Conservation (phyloP, 2,888 invertebrate genomes). For the Colostygia pectinataria region DNA sequence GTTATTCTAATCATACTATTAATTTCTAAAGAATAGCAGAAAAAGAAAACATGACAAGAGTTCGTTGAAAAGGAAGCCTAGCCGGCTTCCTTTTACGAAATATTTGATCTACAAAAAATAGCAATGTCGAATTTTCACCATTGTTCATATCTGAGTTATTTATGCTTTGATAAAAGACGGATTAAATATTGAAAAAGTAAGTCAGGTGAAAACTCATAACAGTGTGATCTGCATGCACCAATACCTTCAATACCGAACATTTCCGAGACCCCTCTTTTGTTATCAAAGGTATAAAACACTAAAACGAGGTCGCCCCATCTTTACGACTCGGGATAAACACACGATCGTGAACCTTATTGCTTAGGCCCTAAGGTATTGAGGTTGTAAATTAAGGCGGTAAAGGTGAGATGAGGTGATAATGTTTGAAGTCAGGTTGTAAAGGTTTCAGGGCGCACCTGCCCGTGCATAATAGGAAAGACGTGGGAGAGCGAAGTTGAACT, state of each 20-base stretch:
- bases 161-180: too few species aligned
- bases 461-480: constrained; percentile 29
- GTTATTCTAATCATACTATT: too few species aligned
- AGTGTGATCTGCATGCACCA: constrained; percentile 3
- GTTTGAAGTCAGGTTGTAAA: constrained; percentile 29
- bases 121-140: too few species aligned
- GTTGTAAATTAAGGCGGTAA: constrained; percentile 21
- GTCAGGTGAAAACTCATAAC: too few species aligned
- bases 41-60: too few species aligned
- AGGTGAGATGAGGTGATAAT: constrained; percentile 35
- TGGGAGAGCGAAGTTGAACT: constrained; percentile 18
- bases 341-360: constrained; percentile 34
- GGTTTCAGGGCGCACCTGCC: constrained; percentile 27
- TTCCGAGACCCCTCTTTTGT: constrained; percentile 23
- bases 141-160: too few species aligned
- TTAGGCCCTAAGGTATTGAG: constrained; percentile 10
- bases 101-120: too few species aligned
- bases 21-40: too few species aligned
- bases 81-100: too few species aligned
- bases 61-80: too few species aligned
- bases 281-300: constrained; percentile 34
- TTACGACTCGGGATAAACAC: constrained; percentile 27
- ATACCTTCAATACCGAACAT: too few species aligned
- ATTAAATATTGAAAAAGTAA: too few species aligned
- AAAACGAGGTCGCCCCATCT: constrained; percentile 31